Evolutionary conservation across 2,797 vertebrate genomes (phyloP).

Genomic region (Garrulus glandarius): DNA sequence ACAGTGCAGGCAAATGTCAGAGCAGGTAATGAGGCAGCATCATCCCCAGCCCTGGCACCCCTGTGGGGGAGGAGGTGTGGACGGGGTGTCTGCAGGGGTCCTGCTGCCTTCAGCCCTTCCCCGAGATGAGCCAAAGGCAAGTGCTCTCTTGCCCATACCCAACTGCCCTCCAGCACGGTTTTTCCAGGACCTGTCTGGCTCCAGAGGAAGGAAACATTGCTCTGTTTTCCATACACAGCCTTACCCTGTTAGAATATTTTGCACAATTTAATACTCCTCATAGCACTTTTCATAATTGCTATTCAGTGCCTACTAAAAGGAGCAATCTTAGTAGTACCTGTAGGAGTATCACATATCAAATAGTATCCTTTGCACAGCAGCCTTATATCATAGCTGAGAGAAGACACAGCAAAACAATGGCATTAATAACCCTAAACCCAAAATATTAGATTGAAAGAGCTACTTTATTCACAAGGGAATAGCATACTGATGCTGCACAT

Average conservation of each 20-base stretch:
- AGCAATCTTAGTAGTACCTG: not conserved
- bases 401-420: not conserved
- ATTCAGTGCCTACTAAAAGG: not conserved
- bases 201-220: not conserved
- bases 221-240: not conserved
- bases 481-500: not conserved
- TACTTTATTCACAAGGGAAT: not conserved
- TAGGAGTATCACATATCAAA: not conserved
- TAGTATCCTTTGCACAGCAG: not conserved
- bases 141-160: fast-evolving
- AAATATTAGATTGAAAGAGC: not conserved
- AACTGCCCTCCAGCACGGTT: too few relatives aligned
- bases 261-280: not conserved
- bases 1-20: not conserved
- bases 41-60: fast-evolving
- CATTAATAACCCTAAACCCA: not conserved
- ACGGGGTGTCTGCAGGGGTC: not conserved
- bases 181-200: not conserved
- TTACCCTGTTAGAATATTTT: not conserved
- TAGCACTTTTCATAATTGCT: not conserved
- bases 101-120: not conserved
- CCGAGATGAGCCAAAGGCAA: not conserved
- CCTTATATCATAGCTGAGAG: not conserved
- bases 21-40: not conserved
- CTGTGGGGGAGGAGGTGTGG: not conserved